These are phyloP conservation scores for Neolamprologus kungweensis DNA, from an alignment of 2,113 vertebrate species.

Conservation along the genomic window DNA sequence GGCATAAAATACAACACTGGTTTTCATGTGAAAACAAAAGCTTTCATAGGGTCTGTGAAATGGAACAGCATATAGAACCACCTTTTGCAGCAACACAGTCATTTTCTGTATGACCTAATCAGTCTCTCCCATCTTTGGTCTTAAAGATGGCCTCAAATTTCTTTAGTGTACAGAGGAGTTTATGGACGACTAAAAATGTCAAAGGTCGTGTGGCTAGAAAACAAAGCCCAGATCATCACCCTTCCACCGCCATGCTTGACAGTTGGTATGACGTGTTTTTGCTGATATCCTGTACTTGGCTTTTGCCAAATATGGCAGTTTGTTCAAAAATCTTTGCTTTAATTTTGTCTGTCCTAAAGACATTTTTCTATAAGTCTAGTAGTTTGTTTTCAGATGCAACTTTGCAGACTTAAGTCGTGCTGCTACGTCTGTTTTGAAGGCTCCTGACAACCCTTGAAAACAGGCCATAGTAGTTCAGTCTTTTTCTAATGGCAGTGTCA, in stretches of 20 bases:
- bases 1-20: neutral
- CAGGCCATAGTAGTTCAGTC: neutral
- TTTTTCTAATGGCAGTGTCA: neutral
- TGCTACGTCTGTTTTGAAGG: neutral
- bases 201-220: neutral
- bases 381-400: neutral
- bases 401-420: accelerated
- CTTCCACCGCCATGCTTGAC: neutral
- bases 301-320: neutral
- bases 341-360: neutral
- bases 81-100: neutral
- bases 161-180: neutral
- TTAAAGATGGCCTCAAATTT: accelerated
- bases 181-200: neutral
- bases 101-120: accelerated
- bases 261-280: neutral
- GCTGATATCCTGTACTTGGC: neutral
- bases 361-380: neutral
- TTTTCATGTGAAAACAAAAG: neutral
- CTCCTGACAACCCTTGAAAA: neutral
- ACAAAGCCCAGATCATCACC: neutral
- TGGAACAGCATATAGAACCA: neutral
- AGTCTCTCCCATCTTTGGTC: neutral
- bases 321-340: neutral
- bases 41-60: neutral